These are phyloP conservation scores for Heptranchias perlo DNA, from an alignment of 2,113 vertebrate species.

Conservation along the genomic window DNA sequence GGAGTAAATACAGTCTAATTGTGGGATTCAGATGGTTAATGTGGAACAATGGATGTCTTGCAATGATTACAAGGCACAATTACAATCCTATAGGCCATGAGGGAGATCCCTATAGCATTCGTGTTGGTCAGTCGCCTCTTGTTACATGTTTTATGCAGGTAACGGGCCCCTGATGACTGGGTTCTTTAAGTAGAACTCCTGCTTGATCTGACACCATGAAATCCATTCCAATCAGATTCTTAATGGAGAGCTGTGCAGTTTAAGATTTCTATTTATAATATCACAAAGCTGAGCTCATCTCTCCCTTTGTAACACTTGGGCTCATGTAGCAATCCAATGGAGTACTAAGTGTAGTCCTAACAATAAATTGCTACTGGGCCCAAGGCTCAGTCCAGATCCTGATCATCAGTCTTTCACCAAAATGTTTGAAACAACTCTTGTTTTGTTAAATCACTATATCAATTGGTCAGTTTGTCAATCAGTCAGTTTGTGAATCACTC, in stretches of 20 bases:
- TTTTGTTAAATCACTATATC: neutral
- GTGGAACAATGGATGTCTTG: no score
- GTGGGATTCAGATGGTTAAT: no score
- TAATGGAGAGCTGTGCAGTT: neutral
- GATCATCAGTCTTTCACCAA: neutral
- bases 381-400: neutral
- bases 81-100: no score
- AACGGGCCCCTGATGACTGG: neutral
- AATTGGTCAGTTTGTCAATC: neutral
- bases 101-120: no score
- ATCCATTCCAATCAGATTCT: neutral
- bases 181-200: neutral
- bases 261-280: neutral
- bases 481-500: constrained; percentile 5
- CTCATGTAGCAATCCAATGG: neutral
- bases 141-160: neutral
- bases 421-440: neutral
- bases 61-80: no score
- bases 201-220: neutral
- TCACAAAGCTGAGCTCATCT: neutral
- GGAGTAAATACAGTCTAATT: no score
- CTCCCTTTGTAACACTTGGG: neutral
- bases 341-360: neutral
- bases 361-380: neutral
- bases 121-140: neutral